Conservation (phyloP, 2,888 invertebrate genomes). For the Stegana nigrithorax region DNA sequence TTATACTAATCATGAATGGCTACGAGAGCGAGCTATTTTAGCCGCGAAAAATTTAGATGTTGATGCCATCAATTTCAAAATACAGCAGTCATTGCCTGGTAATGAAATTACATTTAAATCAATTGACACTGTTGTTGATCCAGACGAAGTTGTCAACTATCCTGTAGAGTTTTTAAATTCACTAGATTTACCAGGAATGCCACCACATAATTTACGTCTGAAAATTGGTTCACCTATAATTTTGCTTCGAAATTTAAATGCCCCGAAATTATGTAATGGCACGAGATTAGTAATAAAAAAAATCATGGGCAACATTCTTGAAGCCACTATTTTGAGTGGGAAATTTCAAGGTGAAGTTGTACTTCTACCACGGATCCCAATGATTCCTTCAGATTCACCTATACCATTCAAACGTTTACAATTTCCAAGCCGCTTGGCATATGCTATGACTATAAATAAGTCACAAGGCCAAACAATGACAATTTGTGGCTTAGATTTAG, state of each 20-base stretch:
- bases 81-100: background rate
- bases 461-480: slow-evolving; percentile 53
- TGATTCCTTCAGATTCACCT: slow-evolving; percentile 8
- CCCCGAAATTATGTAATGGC: slow-evolving; percentile 36
- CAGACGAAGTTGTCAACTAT: slow-evolving; percentile 32
- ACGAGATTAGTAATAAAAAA: slow-evolving; percentile 45
- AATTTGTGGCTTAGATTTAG: slow-evolving; percentile 47
- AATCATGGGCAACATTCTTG: slow-evolving; percentile 47
- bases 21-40: slow-evolving; percentile 19
- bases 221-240: slow-evolving; percentile 25
- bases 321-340: slow-evolving; percentile 41
- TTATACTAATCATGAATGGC: slow-evolving; percentile 26
- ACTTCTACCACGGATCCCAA: slow-evolving; percentile 45
- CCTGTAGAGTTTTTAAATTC: too few species aligned
- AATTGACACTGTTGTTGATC: slow-evolving; percentile 15
- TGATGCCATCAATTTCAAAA: slow-evolving; percentile 13
- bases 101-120: background rate
- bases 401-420: background rate
- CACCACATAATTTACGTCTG: slow-evolving; percentile 23
- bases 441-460: slow-evolving; percentile 57
- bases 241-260: slow-evolving; percentile 24
- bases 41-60: slow-evolving; percentile 23
- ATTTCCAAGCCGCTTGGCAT: slow-evolving; percentile 40
- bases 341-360: slow-evolving; percentile 36
- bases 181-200: slow-evolving; percentile 34